Conservation (phyloP, 2,888 invertebrate species). For the Oscheius sp. region DNA sequence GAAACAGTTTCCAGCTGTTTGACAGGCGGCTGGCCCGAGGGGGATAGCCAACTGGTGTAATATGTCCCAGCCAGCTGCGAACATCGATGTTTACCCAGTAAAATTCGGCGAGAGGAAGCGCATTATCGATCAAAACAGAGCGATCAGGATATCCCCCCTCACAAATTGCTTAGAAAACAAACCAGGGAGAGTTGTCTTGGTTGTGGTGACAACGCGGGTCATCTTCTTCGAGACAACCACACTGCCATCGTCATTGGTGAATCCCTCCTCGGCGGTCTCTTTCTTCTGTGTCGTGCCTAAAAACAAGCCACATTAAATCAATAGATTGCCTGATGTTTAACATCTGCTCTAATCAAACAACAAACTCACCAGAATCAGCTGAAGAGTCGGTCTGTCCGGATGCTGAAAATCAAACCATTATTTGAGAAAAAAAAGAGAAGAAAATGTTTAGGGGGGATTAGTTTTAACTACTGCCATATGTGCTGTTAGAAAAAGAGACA, state of each 20-base stretch:
- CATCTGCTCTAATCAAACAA: not conserved
- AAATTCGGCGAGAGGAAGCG: not conserved
- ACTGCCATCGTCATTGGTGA: constrained; percentile 71
- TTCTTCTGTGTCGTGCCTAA: constrained; percentile 63
- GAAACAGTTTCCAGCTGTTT: not conserved
- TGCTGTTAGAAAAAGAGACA: constrained; percentile 11
- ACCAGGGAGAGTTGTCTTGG: constrained; percentile 70
- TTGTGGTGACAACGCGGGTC: constrained; percentile 73
- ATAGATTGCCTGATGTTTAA: not conserved
- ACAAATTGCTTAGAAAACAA: not conserved
- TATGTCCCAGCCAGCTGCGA: constrained; percentile 35
- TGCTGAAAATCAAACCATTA: constrained; percentile 26
- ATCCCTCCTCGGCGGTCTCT: constrained; percentile 72
- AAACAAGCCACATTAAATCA: not conserved
- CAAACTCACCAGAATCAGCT: constrained; percentile 30
- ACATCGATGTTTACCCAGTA: constrained; percentile 32
- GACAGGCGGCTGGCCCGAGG: constrained; percentile 2
- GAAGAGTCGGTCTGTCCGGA: constrained; percentile 29
- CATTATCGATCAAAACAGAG: not conserved
- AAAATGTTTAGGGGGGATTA: not conserved
- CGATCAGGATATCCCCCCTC: not conserved
- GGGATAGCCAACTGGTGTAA: constrained; percentile 22
- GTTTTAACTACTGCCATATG: constrained; percentile 18
- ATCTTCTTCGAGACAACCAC: constrained; percentile 72
- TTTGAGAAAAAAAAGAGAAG: not conserved